Base-by-base conservation (phyloP, 2,797 vertebrate species). In the Pseudochromis fuscus region DNA sequence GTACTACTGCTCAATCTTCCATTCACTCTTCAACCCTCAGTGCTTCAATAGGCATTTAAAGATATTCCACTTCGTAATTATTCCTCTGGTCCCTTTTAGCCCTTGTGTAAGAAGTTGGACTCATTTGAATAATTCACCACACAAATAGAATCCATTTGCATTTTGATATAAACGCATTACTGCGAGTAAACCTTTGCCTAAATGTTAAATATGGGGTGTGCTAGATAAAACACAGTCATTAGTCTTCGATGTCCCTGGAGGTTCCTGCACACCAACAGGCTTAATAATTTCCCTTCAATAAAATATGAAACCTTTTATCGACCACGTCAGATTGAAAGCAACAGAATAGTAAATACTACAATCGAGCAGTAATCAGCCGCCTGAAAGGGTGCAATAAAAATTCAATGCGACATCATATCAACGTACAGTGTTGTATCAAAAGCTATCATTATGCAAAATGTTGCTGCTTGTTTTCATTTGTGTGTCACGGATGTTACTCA, bases 101-200 rank as follows among this genome's bases (percentile, higher is more conserved):
- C 45, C 25, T 11, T 18, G 57, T 56, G 48, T 64, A 62, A 72
- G n/a, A 69, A 27, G 55, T 31, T 30, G 55, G 27, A 51, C 63
- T 77, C 57, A 73, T 83, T 72, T 67, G 37, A 88, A 75, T 56
- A 67, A 77, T 80, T 79, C 64, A 40, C 40, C 28, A 58, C 67
- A 55, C 33, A 76, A 76, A 77, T 45, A 51, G n/a, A 55, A 75
- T 10, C 51, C 37, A 82, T 84, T 85, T 64, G 72, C 68, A 81
- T 87, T 67, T 66, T 72, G 58, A 55, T 60, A 65, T 35, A 59
- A 77, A 84, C 48, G 21, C 28, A 37, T 71, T 73, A 77, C 16
- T 62, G 8, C 30, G 62, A 38, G 10, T 62, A 75, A 62, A 73
- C 50, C 50, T 72, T 50, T 50, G 15, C 48, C 48, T 67, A 65